Conservation (phyloP, 2,113 vertebrate species). For the Brachypteracias leptosomus region DNA sequence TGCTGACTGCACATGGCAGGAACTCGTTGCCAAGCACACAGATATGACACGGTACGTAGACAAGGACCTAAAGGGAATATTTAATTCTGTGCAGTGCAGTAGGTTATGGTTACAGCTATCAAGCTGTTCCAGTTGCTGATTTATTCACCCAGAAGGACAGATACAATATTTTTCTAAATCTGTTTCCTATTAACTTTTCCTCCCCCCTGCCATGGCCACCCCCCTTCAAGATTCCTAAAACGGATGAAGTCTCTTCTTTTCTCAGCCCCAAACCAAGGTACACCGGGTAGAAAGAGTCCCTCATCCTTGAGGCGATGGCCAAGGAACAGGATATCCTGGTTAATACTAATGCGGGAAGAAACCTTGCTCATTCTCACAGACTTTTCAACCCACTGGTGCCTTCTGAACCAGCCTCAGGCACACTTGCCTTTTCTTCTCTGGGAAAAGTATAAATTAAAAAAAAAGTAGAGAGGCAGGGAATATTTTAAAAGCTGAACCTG, state of each 20-base stretch:
- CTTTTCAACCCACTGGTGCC: conserved; percentile 37
- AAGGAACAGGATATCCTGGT: conserved; percentile 64
- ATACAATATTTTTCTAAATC: conserved; percentile 59
- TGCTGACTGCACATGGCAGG: background rate
- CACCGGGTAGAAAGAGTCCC: background rate
- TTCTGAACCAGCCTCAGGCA: conserved; percentile 22
- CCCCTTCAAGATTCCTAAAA: conserved; percentile 53
- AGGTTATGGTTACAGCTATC: conserved; percentile 63
- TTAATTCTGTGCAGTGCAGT: conserved; percentile 38
- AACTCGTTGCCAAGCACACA: background rate
- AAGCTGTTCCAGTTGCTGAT: conserved; percentile 54
- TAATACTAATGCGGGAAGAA: conserved; percentile 55
- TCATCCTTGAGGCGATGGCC: conserved; percentile 47
- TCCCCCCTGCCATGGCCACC: background rate
- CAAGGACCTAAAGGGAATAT: conserved; percentile 60
- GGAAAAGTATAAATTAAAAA: background rate
- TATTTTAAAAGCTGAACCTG: background rate
- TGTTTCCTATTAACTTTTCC: conserved; percentile 63
- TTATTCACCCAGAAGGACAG: conserved; percentile 62
- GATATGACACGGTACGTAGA: background rate
- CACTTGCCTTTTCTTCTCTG: background rate
- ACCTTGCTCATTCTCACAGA: conserved; percentile 44
- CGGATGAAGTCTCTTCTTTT: conserved; percentile 55
- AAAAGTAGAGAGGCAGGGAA: background rate
- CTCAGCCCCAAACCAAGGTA: conserved; percentile 45